Percentiles rank a stretch among this genome's conserved stretches.
phyloP scores from a whole-genome alignment of 2,797 vertebrate species.

The Chaenodraco wilsoni region DNA sequence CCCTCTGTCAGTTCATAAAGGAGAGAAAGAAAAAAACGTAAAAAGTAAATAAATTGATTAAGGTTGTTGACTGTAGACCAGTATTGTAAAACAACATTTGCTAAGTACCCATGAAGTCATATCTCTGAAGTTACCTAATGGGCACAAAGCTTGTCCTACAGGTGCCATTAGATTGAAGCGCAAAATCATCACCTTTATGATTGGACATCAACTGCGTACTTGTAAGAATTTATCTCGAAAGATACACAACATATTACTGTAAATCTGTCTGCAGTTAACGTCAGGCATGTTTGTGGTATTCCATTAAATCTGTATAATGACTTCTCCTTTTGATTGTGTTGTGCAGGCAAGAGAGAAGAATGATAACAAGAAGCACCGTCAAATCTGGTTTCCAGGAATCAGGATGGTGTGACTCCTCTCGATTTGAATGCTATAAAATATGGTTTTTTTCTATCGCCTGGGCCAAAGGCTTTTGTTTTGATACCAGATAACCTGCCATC shows the following conservation, averaged over 20 bases:
- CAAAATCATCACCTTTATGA: neutral
- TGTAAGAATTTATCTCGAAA: neutral
- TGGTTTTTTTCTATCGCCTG: neutral
- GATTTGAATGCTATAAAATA: neutral
- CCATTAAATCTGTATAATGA: neutral
- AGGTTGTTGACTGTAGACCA: too few species aligned
- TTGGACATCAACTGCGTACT: neutral
- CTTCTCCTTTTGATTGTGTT: conserved; percentile 1
- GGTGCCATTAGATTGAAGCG: conserved; percentile 31
- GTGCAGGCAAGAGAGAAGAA: neutral
- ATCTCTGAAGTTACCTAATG: neutral
- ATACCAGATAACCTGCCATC: too few species aligned
- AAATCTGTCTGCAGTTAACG: neutral
- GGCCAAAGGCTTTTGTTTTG: neutral
- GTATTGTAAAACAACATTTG: neutral
- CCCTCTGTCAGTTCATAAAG: neutral
- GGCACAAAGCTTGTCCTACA: neutral
- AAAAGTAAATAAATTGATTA: too few species aligned
- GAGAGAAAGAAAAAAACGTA: neutral
- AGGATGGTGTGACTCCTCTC: neutral
- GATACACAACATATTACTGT: neutral
- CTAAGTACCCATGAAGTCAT: neutral
- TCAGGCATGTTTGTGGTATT: neutral
- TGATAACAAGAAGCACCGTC: neutral
- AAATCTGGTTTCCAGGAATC: neutral